phyloP scores from a whole-genome alignment of 1,140 invertebrate genomes.

The Calliphora vicina region DNA sequence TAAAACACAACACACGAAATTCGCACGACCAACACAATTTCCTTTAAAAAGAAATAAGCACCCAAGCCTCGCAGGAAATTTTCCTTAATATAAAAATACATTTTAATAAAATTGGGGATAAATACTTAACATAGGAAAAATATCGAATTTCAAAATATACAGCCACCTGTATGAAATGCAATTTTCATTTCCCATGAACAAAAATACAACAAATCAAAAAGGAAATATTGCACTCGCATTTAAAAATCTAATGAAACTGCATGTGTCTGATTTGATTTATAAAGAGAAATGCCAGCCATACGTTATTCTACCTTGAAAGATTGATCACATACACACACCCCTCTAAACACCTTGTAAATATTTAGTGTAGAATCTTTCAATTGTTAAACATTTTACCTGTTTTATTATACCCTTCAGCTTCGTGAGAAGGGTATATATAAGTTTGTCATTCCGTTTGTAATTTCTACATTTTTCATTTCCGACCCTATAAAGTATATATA shows the following conservation, averaged over 20 bases:
- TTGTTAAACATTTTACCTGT: neutral
- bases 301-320: neutral
- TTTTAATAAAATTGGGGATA: neutral
- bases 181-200: neutral
- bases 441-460: no score
- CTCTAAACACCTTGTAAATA: neutral
- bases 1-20: neutral
- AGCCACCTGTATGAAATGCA: neutral
- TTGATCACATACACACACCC: no score
- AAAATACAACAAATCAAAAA: neutral
- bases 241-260: neutral
- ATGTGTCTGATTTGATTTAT: neutral
- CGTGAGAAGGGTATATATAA: no score
- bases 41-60: neutral
- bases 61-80: no score
- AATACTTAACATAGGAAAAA: neutral
- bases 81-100: no score
- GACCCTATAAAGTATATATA: no score
- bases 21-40: neutral
- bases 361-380: no score
- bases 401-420: no score
- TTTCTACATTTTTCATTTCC: no score
- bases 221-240: neutral
- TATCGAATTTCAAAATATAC: neutral
- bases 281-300: neutral